Conservation (phyloP, 1,140 invertebrate genomes). For the Sinella curviseta region DNA sequence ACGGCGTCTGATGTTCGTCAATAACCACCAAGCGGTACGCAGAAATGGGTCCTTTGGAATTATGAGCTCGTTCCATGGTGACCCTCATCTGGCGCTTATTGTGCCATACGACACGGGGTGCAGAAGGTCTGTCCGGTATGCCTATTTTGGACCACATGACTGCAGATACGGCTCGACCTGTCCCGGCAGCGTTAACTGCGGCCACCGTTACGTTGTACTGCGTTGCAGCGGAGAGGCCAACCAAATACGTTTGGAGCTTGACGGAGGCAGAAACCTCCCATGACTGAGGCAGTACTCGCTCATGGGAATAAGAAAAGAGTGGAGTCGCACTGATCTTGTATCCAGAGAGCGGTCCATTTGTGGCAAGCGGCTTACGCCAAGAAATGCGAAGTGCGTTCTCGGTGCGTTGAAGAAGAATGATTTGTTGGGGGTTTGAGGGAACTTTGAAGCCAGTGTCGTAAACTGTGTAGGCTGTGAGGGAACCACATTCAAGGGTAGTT, state of each 20-base stretch:
- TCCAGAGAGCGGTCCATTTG: constrained; percentile 63
- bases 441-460: constrained; percentile 58
- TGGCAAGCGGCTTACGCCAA: constrained; percentile 62
- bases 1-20: constrained; percentile 62
- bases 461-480: constrained; percentile 55
- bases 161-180: constrained; percentile 61
- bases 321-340: constrained; percentile 59
- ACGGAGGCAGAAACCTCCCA: constrained; percentile 56
- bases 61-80: constrained; percentile 51
- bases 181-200: constrained; percentile 64
- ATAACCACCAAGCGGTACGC: constrained; percentile 72
- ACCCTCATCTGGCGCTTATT: constrained; percentile 7
- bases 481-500: constrained; percentile 55
- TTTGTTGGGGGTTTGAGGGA: constrained; percentile 46
- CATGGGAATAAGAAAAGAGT: constrained; percentile 40
- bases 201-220: constrained; percentile 69
- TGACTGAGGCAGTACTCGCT: constrained; percentile 50
- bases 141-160: constrained; percentile 69
- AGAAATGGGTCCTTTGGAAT: constrained; percentile 73
- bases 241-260: constrained; percentile 55
- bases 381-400: constrained; percentile 57
- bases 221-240: constrained; percentile 69
- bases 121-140: background rate
- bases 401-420: constrained; percentile 44
- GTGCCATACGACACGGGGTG: background rate